Conservation (phyloP, 2,888 invertebrate genomes). For the Sphecodes monilicornis region DNA sequence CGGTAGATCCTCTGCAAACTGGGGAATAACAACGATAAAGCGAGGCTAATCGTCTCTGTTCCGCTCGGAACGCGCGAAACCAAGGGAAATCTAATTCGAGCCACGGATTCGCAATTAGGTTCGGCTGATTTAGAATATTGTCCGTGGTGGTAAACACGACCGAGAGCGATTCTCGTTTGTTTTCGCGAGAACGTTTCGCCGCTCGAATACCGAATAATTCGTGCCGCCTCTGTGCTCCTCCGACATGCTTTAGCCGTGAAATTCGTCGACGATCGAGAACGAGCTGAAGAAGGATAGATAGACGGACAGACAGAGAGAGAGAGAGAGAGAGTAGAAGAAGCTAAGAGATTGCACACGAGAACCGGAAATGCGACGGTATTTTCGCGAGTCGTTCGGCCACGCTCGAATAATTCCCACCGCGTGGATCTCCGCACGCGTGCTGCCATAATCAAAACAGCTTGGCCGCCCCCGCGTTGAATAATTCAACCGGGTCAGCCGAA, state of each 20-base stretch:
- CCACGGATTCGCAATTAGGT: conserved; percentile 50
- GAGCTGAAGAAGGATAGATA: not conserved
- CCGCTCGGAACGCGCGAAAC: not conserved
- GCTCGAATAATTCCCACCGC: conserved; percentile 7
- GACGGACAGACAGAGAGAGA: not conserved
- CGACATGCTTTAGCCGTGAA: not conserved
- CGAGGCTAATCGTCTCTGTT: not conserved
- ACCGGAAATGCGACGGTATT: conserved; percentile 20
- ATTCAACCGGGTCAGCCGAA: conserved; percentile 49
- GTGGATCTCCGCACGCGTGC: conserved; percentile 12
- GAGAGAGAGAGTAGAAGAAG: not conserved
- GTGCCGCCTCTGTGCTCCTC: not conserved
- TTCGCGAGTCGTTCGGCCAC: conserved; percentile 36
- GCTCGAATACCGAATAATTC: conserved; percentile 13
- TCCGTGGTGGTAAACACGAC: conserved; percentile 41
- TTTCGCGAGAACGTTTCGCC: conserved; percentile 14
- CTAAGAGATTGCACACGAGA: not conserved
- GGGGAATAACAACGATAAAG: not conserved
- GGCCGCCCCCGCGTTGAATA: conserved; percentile 55
- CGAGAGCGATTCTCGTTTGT: conserved; percentile 19
- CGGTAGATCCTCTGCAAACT: not conserved
- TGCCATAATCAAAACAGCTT: conserved; percentile 66
- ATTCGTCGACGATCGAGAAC: not conserved
- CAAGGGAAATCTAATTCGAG: conserved; percentile 52
- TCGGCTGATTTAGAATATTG: conserved; percentile 56